Evolutionary conservation across 2,888 invertebrate genomes (phyloP).

Genomic region (Pyrrhia umbra): DNA sequence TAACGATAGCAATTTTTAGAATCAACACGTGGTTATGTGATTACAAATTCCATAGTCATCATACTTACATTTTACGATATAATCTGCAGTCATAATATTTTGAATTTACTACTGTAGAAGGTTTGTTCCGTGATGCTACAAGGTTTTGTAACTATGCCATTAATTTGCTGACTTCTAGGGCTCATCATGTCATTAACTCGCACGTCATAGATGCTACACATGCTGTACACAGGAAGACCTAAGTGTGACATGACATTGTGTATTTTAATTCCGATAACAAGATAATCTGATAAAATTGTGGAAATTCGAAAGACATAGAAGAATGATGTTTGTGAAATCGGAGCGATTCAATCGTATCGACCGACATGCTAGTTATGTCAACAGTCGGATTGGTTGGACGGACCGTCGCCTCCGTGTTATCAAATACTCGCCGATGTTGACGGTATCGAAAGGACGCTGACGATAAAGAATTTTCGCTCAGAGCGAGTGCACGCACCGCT

Average conservation of each 20-base stretch:
- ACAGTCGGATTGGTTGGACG: conserved; percentile 72
- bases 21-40: not conserved
- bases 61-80: not conserved
- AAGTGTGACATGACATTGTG: conserved; percentile 45
- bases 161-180: conserved; percentile 42
- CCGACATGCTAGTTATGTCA: conserved; percentile 76
- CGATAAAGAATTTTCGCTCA: conserved; percentile 74
- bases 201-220: conserved; percentile 28
- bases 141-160: conserved; percentile 18
- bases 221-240: conserved; percentile 33
- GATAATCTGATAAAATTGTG: conserved; percentile 44
- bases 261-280: conserved; percentile 33
- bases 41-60: conserved; percentile 7
- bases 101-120: conserved; percentile 6
- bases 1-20: conserved; percentile 38
- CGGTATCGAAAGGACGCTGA: conserved; percentile 70
- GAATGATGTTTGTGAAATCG: conserved; percentile 73
- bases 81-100: conserved; percentile 2
- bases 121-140: conserved; percentile 7
- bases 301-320: conserved; percentile 45
- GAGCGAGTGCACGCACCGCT: conserved; percentile 51
- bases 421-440: conserved; percentile 81
- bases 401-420: conserved; percentile 75
- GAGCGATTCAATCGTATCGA: conserved; percentile 71
- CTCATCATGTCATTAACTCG: conserved; percentile 49